Base-by-base conservation (phyloP, 2,113 vertebrate species). In the Cynopterus brachyotis region DNA sequence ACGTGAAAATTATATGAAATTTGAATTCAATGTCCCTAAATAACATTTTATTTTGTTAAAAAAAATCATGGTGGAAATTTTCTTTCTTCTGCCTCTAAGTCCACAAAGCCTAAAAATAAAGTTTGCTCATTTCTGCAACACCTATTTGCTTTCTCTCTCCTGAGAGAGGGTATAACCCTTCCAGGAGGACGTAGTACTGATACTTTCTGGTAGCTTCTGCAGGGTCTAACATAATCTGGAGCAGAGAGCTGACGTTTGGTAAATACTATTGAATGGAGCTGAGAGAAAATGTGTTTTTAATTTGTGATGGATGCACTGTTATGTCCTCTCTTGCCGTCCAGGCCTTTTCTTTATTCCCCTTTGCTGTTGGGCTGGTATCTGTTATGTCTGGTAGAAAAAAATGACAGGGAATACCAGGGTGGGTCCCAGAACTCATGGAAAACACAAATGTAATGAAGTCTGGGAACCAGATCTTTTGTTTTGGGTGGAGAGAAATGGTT, bases 401-500 rank as follows among this genome's bases (percentile, higher is more conserved):
- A 95, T 86, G 95, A 97, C 96, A 97, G 95, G 93, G 96, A 97
- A 97, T 96, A 97, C 95, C 97, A 96, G 97, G 97, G 97, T 96
- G 97, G 97, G 93, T 96, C 97, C 55, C 76, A 89, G 50, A 94
- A 83, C 94, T 97, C 97, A 95, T 94, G 96, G 95, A 95, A 97
- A 97, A 97, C 88, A 90, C 95, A 95, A 96, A 75, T 76, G 91
- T 94, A 97, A 95, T 96, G 81, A 89, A 89, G 89, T 78, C 88
- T 97, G 97, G 97, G 97, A 97, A 97, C 76, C 69, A 82, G 73
- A 72, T 85, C 91, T 96, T 97, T 97, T 97, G 97, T 97, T 98
- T 96, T 97, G 97, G 97, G 97, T 97, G 97, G 97, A 96, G 97
- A 97, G 89, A 78, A 96, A 89, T 78, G 96, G 94, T 96, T 97